Evolutionary conservation across 2,888 invertebrate species (phyloP).

Genomic region (Cyrtodaria siliqua): DNA sequence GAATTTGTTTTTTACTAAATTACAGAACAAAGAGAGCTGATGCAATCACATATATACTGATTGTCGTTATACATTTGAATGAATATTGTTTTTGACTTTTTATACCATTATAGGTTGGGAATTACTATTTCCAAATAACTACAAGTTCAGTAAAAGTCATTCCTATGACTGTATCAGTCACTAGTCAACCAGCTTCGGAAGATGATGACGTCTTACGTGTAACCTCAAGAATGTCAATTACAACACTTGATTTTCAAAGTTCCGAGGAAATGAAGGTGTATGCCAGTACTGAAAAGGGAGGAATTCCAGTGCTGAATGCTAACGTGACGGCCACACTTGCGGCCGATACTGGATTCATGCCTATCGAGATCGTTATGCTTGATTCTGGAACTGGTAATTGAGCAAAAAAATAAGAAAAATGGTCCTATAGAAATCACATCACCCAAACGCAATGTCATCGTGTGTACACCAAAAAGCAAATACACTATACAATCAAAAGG

Average conservation of each 20-base stretch:
- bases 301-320: conserved; percentile 19
- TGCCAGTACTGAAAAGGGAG: conserved; percentile 23
- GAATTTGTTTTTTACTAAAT: too few species aligned
- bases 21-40: too few species aligned
- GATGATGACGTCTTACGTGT: too few species aligned
- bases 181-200: conserved; percentile 5
- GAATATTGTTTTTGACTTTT: too few species aligned
- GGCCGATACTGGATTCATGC: conserved; percentile 2
- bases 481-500: too few species aligned
- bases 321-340: conserved; percentile 16
- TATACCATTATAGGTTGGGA: conserved; percentile 2
- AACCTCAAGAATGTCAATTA: conserved; percentile 10
- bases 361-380: not conserved
- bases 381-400: conserved; percentile 26
- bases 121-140: not conserved
- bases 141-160: not conserved
- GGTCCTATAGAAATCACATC: too few species aligned
- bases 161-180: not conserved
- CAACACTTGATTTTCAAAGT: conserved; percentile 6
- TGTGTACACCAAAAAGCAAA: too few species aligned
- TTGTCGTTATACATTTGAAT: too few species aligned
- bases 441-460: too few species aligned
- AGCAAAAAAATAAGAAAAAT: too few species aligned
- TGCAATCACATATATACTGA: too few species aligned
- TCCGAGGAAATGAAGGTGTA: not conserved